Percentiles rank a stretch among this genome's conserved stretches.
phyloP scores from a whole-genome alignment of 2,113 vertebrate species.

The Epinephelus cyanopodus region DNA sequence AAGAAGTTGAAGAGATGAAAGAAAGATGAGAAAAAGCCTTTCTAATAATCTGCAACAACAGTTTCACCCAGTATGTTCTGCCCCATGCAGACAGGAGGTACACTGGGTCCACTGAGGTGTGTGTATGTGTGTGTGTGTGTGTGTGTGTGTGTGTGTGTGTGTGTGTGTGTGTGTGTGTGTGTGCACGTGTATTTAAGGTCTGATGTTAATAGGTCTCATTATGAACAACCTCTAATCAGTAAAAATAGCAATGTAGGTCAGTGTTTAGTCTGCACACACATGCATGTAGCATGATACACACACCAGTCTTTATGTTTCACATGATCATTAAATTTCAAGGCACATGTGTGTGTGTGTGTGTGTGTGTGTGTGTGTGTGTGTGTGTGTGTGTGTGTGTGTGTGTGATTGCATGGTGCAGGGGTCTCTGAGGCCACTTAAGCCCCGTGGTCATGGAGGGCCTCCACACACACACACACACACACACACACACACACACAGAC shows the following conservation, averaged over 20 bases:
- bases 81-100: constrained; percentile 12
- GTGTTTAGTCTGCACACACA: constrained; percentile 75
- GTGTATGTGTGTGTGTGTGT: constrained; percentile 28
- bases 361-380: constrained; percentile 69
- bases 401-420: constrained; percentile 61
- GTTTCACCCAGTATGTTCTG: constrained; percentile 6
- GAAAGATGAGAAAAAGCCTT: neutral
- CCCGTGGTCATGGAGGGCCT: constrained; percentile 48
- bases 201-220: constrained; percentile 71
- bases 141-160: constrained; percentile 27
- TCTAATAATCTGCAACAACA: neutral
- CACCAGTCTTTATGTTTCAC: constrained; percentile 54
- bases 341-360: constrained; percentile 56
- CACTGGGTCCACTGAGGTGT: neutral
- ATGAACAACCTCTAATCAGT: constrained; percentile 76
- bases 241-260: constrained; percentile 67
- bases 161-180: constrained; percentile 11
- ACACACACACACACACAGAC: constrained; percentile 50
- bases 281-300: constrained; percentile 13
- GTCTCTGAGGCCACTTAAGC: constrained; percentile 65
- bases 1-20: no score
- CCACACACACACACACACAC: constrained; percentile 41
- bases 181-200: constrained; percentile 27
- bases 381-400: constrained; percentile 62
- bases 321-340: constrained; percentile 69